Evolutionary conservation across 1,140 invertebrate genomes (phyloP).

Genomic region (Chlorops oryzae): DNA sequence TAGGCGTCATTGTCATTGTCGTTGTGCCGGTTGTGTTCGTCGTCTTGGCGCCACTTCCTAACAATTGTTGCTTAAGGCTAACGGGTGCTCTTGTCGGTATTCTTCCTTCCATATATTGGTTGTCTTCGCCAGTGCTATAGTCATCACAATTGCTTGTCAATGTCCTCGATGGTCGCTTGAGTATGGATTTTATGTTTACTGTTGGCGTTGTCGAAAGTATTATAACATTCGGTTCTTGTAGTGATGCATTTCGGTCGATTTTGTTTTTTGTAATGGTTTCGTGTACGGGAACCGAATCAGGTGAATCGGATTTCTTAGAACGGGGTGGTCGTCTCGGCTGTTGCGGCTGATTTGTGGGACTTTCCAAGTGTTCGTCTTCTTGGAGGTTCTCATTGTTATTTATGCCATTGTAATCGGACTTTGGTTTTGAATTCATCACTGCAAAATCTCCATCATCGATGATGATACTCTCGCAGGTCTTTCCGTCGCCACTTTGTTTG

Average conservation of each 20-base stretch:
- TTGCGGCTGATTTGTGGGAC: slow-evolving; percentile 7
- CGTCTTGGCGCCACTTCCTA: slow-evolving; percentile 48
- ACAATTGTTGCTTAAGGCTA: too few relatives aligned
- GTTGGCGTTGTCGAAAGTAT: slow-evolving; percentile 36
- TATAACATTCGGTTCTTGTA: too few relatives aligned
- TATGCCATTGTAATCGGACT: slow-evolving; percentile 5
- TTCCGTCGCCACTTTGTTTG: slow-evolving; percentile 33
- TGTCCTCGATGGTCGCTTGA: slow-evolving; percentile 56
- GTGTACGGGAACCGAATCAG: neutral
- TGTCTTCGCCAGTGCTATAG: slow-evolving; percentile 18
- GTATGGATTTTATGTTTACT: slow-evolving; percentile 57
- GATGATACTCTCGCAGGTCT: slow-evolving; percentile 49
- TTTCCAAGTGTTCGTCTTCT: slow-evolving; percentile 1
- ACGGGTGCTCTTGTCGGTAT: too few relatives aligned
- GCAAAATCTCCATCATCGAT: slow-evolving; percentile 13
- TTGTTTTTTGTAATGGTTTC: slow-evolving; percentile 3
- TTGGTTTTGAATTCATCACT: slow-evolving; percentile 6
- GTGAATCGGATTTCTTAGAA: slow-evolving; percentile 25
- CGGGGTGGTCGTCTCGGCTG: slow-evolving; percentile 44
- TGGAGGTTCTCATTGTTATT: slow-evolving; percentile 18
- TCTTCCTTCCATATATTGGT: too few relatives aligned
- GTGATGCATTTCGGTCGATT: slow-evolving; percentile 6
- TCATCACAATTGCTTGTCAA: slow-evolving; percentile 37
- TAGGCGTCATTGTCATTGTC: neutral
- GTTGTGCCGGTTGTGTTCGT: slow-evolving; percentile 16